A percentile compares a stretch with the other conserved stretches of the same genome.
Conservation (phyloP, 2,113 vertebrate genomes). For the Pygoscelis antarcticus region DNA sequence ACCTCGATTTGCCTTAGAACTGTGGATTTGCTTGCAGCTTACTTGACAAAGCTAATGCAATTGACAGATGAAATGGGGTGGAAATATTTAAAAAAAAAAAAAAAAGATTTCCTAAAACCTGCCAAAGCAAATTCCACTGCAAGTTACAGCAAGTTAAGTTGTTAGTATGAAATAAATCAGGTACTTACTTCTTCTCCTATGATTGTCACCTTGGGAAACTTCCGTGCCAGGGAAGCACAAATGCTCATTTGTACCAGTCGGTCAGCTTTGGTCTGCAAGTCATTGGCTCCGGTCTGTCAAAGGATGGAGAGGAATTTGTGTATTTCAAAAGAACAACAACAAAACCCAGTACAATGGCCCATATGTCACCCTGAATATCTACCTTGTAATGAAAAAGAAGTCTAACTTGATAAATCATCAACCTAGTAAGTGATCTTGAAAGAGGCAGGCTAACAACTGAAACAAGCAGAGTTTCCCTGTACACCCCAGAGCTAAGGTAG, state of each 20-base stretch:
- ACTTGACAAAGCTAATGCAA: background rate
- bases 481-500: background rate
- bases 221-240: slow-evolving; percentile 87
- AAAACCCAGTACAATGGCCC: background rate
- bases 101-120: background rate
- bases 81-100: background rate
- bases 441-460: background rate
- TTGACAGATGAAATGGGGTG: background rate
- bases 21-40: background rate
- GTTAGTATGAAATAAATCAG: background rate
- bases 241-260: slow-evolving; percentile 92
- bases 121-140: background rate
- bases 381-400: background rate
- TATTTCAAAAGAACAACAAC: background rate
- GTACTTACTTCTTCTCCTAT: slow-evolving; percentile 93
- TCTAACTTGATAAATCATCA: background rate
- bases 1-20: background rate
- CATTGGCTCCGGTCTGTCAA: slow-evolving; percentile 84
- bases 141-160: background rate
- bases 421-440: background rate
- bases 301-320: background rate
- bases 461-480: background rate
- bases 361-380: background rate
- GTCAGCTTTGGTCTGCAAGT: slow-evolving; percentile 96
- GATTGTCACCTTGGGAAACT: slow-evolving; percentile 91